Conservation (phyloP, 2,797 vertebrate genomes). For the Peromyscus attwateri region DNA sequence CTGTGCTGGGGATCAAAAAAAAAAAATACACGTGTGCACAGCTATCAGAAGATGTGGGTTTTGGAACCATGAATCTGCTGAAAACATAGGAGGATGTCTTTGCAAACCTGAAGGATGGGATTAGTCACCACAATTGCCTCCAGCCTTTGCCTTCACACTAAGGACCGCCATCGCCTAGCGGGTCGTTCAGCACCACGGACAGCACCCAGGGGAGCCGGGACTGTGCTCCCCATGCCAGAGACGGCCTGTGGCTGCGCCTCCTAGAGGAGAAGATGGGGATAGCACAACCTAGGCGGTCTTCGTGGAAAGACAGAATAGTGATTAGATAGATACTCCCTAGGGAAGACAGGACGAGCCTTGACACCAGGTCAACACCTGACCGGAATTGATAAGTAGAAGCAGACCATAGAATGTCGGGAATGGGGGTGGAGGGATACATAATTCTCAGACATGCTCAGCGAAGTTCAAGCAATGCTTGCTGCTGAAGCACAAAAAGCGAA, state of each 20-base stretch:
- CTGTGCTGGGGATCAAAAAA: background rate
- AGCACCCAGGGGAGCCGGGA: background rate
- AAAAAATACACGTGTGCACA: background rate
- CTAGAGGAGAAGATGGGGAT: background rate
- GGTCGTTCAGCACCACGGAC: background rate
- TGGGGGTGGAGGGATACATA: background rate
- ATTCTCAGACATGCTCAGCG: background rate
- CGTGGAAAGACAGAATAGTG: background rate
- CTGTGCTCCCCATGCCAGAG: background rate
- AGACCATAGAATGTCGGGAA: background rate
- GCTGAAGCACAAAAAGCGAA: background rate
- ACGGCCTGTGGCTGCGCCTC: background rate
- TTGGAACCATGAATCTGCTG: background rate
- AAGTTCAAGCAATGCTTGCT: background rate
- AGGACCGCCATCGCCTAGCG: rapidly evolving
- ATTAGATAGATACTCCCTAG: background rate
- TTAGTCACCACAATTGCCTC: background rate
- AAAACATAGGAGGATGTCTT: background rate
- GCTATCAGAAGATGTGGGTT: background rate
- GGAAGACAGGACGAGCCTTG: background rate
- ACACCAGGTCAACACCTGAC: background rate
- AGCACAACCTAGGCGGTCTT: background rate
- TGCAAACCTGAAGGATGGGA: background rate
- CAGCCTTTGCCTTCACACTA: background rate
- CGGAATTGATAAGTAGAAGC: background rate